These are phyloP conservation scores for Masticophis lateralis DNA, from an alignment of 2,797 vertebrate species.

Conservation along the genomic window DNA sequence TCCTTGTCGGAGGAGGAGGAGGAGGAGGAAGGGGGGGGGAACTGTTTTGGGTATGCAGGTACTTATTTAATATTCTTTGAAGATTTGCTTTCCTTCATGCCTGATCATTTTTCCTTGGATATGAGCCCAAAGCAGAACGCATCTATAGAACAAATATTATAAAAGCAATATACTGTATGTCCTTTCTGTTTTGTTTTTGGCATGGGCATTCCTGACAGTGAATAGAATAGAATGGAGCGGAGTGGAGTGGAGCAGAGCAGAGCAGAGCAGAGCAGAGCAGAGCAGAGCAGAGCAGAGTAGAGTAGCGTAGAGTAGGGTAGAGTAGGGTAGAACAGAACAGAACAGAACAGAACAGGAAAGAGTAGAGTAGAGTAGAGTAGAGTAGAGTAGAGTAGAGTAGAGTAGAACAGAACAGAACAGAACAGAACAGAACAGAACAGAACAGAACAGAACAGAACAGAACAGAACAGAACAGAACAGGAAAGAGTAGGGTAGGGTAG, in stretches of 20 bases:
- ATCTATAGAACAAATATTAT: neutral
- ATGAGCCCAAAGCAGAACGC: neutral
- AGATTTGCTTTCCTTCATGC: neutral
- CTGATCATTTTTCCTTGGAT: neutral
- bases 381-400: no score
- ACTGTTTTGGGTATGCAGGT: neutral
- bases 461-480: no score
- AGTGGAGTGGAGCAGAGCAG: no score
- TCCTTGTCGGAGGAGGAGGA: neutral
- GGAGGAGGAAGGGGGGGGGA: neutral
- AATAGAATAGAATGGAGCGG: neutral
- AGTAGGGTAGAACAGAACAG: fast-evolving
- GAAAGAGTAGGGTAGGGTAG: no score
- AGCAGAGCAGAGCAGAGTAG: fast-evolving
- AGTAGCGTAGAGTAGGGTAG: fast-evolving
- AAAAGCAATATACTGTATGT: neutral
- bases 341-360: no score
- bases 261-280: fast-evolving
- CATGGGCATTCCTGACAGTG: neutral
- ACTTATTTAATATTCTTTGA: neutral
- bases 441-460: no score
- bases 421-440: no score
- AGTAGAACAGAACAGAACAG: no score
- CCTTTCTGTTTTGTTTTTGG: neutral
- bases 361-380: no score